Evolutionary conservation across 2,888 invertebrate genomes (phyloP), one percentile per base, ranked within the genome.

Genomic region (Ichneumon xanthorius): DNA sequence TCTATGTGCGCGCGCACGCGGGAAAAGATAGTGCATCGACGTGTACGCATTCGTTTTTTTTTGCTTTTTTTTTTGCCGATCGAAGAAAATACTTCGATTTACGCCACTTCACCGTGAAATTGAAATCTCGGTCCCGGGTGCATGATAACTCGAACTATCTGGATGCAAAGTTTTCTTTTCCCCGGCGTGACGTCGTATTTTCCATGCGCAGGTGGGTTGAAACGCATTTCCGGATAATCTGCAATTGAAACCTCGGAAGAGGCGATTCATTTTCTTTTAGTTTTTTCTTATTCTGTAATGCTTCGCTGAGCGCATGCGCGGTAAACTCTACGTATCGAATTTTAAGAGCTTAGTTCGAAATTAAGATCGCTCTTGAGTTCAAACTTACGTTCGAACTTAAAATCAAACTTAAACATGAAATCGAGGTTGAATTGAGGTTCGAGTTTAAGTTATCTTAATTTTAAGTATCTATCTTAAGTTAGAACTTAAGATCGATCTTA

Each of bases 31-130:
- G 33, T 33, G 26, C 19, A 45, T 45, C 67, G 37, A 58, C 63
- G 65, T 53, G 30, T 50, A 53, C 50, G 50, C 19, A 76, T 37
- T 16, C 11, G 9, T 40, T 40, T 40, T 40, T 40, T 37, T 53
- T 78, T 37, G 1, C 2, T 40, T 40, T 9, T 40, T 40, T 40
- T 37, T 53, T 78, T 58, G 7, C 19, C 53, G 80, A 72, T 72
- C 37, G 63, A 72, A 65, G 50, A 67, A 53, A 45, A 50, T 14
- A 72, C n/a, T n/a, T 72, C 63, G 65, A 79, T 72, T 72, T 63
- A 40, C 80, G 71, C 37, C 16, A 3, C 53, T 53, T 26, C 22
- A 45, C 16, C n/a, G 65, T 53, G 37, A 80, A 80, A 80, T 80
- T 80, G 65, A 72, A 72, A 80, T 48, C 50, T 80, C 26, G 4